phyloP scores from a whole-genome alignment of 2,797 vertebrate genomes.

The Rallus crepitans region DNA sequence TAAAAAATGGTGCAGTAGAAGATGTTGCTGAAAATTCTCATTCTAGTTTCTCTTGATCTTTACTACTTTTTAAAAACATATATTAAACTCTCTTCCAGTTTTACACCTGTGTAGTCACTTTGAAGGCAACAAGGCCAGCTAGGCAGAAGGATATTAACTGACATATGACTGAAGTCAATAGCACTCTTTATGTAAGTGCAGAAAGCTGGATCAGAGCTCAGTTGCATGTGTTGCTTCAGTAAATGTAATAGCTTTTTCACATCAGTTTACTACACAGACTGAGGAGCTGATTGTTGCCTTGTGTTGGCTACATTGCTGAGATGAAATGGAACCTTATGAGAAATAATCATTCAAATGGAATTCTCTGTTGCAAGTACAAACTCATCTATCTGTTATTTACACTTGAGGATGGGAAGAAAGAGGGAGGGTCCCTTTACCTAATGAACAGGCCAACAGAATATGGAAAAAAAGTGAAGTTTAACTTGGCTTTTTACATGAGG shows the following conservation, averaged over 20 bases:
- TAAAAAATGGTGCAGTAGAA: not conserved
- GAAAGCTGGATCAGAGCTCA: not conserved
- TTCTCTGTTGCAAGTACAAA: not conserved
- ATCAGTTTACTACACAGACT: not conserved
- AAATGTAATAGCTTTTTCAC: not conserved
- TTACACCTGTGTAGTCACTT: not conserved
- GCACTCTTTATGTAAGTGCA: rapidly evolving
- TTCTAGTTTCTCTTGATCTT: not conserved
- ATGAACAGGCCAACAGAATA: not conserved
- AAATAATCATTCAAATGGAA: not conserved
- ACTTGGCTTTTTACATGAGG: not conserved
- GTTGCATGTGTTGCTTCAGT: not conserved
- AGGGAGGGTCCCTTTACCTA: not conserved
- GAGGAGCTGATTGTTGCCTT: not conserved
- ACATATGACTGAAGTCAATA: not conserved
- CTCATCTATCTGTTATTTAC: not conserved
- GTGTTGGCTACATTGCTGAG: not conserved
- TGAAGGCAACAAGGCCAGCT: not conserved
- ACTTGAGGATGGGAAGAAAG: not conserved
- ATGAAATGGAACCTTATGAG: not conserved
- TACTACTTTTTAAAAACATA: not conserved
- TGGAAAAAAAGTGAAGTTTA: not conserved
- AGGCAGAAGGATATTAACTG: not conserved
- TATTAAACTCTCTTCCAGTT: not conserved
- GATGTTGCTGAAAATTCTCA: not conserved